phyloP scores from a whole-genome alignment of 2,888 invertebrate genomes.

The Cataglyphis rosenhaueri region DNA sequence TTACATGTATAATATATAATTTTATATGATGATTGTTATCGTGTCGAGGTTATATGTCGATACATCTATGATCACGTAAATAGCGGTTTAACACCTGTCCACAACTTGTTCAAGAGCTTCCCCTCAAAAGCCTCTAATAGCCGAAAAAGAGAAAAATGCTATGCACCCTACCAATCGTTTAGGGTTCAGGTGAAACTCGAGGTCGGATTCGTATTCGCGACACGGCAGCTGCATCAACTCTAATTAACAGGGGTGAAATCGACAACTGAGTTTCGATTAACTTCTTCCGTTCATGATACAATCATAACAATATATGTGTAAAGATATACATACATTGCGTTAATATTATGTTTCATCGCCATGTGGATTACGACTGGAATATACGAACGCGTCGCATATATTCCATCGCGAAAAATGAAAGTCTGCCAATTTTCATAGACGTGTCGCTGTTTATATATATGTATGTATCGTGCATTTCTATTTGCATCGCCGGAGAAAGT shows the following conservation, averaged over 20 bases:
- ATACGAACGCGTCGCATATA: not conserved
- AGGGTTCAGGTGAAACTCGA: conserved; percentile 47
- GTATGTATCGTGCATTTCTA: conserved; percentile 65
- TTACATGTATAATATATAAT: not conserved
- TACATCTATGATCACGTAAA: conserved; percentile 4
- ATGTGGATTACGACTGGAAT: conserved; percentile 14
- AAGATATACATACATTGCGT: not conserved
- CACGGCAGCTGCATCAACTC: conserved; percentile 69
- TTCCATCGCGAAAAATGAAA: conserved; percentile 64
- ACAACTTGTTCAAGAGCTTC: conserved; percentile 48
- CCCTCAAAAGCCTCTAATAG: conserved; percentile 62
- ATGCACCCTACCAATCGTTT: conserved; percentile 66
- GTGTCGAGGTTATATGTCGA: conserved; percentile 25
- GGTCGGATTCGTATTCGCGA: conserved; percentile 36
- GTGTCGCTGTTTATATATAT: conserved; percentile 39
- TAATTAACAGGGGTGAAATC: conserved; percentile 69
- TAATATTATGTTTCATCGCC: conserved; percentile 5
- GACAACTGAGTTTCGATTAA: conserved; percentile 79
- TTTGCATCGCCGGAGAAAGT: conserved; percentile 72
- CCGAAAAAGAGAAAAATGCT: conserved; percentile 60
- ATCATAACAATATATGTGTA: conserved; percentile 4
- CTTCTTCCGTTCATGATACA: conserved; percentile 74
- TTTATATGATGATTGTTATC: not conserved
- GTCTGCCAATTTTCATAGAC: conserved; percentile 69
- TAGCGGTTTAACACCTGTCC: conserved; percentile 66